Conservation (phyloP, 2,113 vertebrate species). For the Bagarius yarrelli region DNA sequence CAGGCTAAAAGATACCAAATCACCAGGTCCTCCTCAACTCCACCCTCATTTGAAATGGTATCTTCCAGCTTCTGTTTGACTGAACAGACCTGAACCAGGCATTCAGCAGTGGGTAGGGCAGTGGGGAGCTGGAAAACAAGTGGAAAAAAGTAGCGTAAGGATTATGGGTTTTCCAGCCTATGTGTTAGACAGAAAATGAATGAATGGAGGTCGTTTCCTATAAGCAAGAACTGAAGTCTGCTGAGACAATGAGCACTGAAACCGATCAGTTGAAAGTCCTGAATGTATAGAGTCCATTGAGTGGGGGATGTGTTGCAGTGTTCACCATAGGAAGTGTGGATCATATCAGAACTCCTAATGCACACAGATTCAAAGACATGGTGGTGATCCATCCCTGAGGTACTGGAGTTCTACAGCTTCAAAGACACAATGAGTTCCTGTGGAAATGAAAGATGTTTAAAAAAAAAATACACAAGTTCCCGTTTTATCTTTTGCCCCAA, state of each 20-base stretch:
- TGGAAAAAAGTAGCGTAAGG: no score
- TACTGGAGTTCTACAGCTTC: background rate
- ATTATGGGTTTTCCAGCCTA: no score
- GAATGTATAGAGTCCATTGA: background rate
- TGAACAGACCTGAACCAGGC: no score
- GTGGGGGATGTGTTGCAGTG: background rate
- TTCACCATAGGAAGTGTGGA: background rate
- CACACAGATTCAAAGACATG: background rate
- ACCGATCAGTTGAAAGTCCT: background rate
- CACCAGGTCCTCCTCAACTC: no score
- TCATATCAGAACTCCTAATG: background rate
- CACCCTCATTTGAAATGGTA: no score
- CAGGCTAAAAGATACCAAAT: no score
- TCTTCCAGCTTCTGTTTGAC: no score
- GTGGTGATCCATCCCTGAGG: background rate
- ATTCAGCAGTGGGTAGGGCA: no score
- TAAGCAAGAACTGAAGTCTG: background rate
- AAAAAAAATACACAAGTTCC: background rate
- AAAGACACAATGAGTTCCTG: slow-evolving; percentile 1
- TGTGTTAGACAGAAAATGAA: no score
- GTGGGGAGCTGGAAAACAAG: no score
- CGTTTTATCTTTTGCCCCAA: background rate
- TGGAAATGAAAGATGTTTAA: background rate
- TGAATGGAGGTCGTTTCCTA: background rate
- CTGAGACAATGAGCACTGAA: background rate